A percentile compares a stretch with the other conserved stretches of the same genome.
Conservation (phyloP, 2,797 vertebrate species). For the Phrynocephalus vlangalii region DNA sequence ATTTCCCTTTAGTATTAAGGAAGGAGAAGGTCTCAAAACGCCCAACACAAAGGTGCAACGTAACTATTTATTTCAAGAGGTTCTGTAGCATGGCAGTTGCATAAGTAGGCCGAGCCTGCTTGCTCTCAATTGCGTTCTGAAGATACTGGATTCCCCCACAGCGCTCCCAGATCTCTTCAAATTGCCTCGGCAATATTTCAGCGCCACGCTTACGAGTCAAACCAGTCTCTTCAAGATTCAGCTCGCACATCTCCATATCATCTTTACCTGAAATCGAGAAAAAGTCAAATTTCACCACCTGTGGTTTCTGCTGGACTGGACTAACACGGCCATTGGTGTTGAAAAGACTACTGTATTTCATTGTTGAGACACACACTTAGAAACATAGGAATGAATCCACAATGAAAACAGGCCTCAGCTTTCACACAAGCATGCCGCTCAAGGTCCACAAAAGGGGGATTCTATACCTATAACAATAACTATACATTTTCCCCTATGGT, state of each 20-base stretch:
- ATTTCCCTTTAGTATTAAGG: conserved; percentile 76
- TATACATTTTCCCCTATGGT: too few relatives aligned
- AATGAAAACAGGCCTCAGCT: background rate
- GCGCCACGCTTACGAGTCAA: conserved; percentile 94
- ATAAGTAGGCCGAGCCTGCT: conserved; percentile 92
- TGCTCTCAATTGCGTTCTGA: conserved; percentile 91
- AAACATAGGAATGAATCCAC: background rate
- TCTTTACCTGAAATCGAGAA: conserved; percentile 87
- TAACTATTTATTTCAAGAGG: conserved; percentile 80
- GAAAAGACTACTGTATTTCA: background rate
- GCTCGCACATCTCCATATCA: conserved; percentile 99
- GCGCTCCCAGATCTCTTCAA: conserved; percentile 97
- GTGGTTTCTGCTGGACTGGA: background rate
- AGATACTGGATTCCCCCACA: conserved; percentile 95
- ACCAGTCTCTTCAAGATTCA: conserved; percentile 96
- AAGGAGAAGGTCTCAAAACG: conserved; percentile 30
- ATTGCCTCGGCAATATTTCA: conserved; percentile 93
- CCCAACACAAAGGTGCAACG: accelerated
- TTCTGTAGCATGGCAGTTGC: conserved; percentile 96
- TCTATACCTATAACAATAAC: background rate
- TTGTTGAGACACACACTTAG: background rate
- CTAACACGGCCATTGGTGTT: background rate
- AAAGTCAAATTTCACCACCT: background rate
- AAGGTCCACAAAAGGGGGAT: background rate
- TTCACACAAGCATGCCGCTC: background rate